Base-by-base conservation (phyloP, 2,113 vertebrate species). In the Nyctibius bracteatus region DNA sequence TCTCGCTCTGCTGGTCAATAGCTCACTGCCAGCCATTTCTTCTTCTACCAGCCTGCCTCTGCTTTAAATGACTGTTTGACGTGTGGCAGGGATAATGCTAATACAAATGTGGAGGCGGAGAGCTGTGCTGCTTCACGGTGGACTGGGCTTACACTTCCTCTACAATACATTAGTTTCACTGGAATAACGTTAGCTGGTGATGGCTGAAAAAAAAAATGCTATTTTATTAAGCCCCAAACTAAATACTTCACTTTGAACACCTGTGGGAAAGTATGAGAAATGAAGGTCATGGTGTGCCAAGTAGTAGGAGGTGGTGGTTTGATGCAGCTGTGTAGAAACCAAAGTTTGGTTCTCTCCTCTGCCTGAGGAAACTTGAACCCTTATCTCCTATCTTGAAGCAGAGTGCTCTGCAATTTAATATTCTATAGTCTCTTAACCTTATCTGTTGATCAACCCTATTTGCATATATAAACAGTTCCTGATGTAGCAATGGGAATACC, bases 251-350 rank as follows among this genome's bases (percentile, higher is more conserved):
- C 80, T 90, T 80, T 91, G 58, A 95, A 55, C 86, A 91, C 59
- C 77, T 94, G 92, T 96, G 94, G 86, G 94, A 92, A 95, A 84
- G 59, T 17, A 25, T 25, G 61, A 79, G 83, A 73, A 93, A 81
- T 28, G 6, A 84, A 72, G 24, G 51, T 19, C 44, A 51, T 10
- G 30, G 51, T 74, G 62, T 92, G 83, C 83, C 81, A 92, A 92
- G 59, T 14, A 87, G 88, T 33, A 72, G 94, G 57, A 94, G 77
- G 83, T n/a, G 21, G 35, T 92, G 43, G 68, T 83, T 94, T 94
- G 46, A 92, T 92, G 31, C 46, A 59, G 58, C 2, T 5, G 5
- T 51, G 6, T 59, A 58, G 55, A 57, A 94, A 43, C 16, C n/a
- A 6, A 47, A 79, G 23, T 79, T 74, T 73, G 28, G 12, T 44